Evolutionary conservation across 2,113 vertebrate genomes (phyloP), one percentile per base, ranked within the genome.

Genomic region (Verasper variegatus): DNA sequence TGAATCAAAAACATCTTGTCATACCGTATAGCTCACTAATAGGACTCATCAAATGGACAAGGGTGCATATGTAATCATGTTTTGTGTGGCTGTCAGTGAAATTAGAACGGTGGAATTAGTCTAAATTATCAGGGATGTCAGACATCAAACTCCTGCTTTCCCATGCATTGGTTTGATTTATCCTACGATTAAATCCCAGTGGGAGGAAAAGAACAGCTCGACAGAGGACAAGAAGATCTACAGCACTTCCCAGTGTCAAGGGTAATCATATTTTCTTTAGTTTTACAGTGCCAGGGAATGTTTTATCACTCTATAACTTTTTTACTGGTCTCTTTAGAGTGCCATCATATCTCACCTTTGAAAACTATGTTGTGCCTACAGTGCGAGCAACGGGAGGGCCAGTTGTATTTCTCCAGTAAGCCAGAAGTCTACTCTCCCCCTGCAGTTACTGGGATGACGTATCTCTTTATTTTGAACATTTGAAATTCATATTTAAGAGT

Each of bases 191-290:
- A 78, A 83, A 74, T 54, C n/a, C 1, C 10, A 51, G 31, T 27
- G 61, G 35, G 64, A 68, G 21, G 62, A n/a, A 76, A 10, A 76
- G 58, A 68, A 60, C 20, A n/a, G 51, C 55, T 57, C 37, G 47
- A 37, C 23, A 66, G 64, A 68, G 55, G 73, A 71, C 84, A 69
- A 57, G 52, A 71, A 64, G 65, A 79, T 71, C 80, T 84, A 76
- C 60, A 75, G 70, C 59, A 74, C 76, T 77, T 68, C 9, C 35
- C 54, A 18, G 51, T 72, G 78, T 87, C 84, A 89, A 88, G 74
- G 88, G 78, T 88, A 81, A 88, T 85, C 75, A 85, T 88, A 81
- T 88, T 88, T 87, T 89, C 72, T 89, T 89, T 86, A 76, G 56
- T 90, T 88, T 86, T 82, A 86, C 40, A 65, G 69, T 57, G 64